Evolutionary conservation across 2,888 invertebrate species (phyloP), one percentile per base, ranked within the genome.

Genomic region (Drosophila rellima): DNA sequence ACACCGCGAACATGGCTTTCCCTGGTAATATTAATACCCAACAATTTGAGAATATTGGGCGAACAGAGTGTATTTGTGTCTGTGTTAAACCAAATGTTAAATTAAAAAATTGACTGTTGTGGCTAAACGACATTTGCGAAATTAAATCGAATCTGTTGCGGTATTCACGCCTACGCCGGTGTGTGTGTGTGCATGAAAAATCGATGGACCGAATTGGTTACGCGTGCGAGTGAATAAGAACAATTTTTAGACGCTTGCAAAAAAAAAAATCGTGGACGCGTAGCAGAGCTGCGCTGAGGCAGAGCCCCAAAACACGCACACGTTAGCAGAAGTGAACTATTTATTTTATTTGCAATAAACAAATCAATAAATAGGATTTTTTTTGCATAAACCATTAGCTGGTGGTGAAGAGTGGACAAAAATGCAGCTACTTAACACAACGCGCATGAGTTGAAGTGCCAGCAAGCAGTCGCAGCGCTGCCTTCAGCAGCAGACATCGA

Each of bases 21-120:
- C 95, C 95, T 94, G 95, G 94, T 94, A 93, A 92, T 91, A 90
- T 91, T 61, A 66, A 80, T 66, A 67, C 68, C 89, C 88, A 78
- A 88, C 90, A 91, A 89, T 84, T 81, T 79, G 69, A 80, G 81
- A 90, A 90, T 74, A 82, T 78, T 45, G 77, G 80, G 73, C 77
- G 72, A 55, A 70, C 52, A 15, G 70, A 81, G 76, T 74, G 88
- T 50, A 69, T 68, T 62, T 80, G 80, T 81, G 70, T 56, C 60
- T 80, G 83, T 82, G 83, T 85, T 60, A 91, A 91, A 78, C 91
- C 90, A 78, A 91, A 88, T 91, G 91, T 91, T 82, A 90, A 90
- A 80, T 82, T 91, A 80, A 92, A 91, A 88, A 66, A 78, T 61
- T 87, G 70, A 80, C 39, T 63, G 50, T 57, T 62, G 33, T 62